Percentiles rank a stretch among this genome's conserved stretches.
Evolutionary conservation across 2,113 vertebrate species (phyloP).

Genomic region (Varanus salvator): DNA sequence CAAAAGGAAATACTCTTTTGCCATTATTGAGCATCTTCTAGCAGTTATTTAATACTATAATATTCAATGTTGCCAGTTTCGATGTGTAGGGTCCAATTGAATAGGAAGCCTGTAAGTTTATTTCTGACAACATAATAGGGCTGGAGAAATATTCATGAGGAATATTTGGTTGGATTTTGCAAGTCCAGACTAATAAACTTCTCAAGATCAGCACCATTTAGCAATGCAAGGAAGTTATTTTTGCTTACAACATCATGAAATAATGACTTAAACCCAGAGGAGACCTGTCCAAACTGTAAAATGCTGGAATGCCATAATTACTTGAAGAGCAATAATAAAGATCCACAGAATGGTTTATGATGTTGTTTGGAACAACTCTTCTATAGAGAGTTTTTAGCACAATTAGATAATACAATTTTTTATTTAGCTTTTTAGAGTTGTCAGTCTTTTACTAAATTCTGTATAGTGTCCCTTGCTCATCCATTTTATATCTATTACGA

Average conservation of each 20-base stretch:
- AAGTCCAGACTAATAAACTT: neutral
- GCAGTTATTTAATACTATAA: neutral
- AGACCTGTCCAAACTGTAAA: neutral
- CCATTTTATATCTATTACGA: neutral
- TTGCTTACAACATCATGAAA: neutral
- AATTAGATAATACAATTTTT: neutral
- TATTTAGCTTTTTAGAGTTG: too few species aligned
- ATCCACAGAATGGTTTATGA: neutral
- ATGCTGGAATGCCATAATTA: neutral
- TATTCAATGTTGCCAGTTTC: neutral
- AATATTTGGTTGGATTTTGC: neutral
- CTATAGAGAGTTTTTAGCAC: neutral
- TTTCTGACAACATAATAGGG: neutral
- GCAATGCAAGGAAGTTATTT: neutral
- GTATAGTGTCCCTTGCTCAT: neutral
- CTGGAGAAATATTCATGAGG: neutral
- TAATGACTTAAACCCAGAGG: neutral
- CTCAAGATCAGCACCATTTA: neutral
- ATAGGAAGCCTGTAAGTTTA: neutral
- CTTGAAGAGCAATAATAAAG: neutral
- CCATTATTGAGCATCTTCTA: neutral
- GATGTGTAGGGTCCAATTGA: neutral
- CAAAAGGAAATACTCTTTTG: neutral
- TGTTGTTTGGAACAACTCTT: neutral
- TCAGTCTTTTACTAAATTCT: neutral